Conservation (phyloP, 2,888 invertebrate species). For the Euproctis similis region DNA sequence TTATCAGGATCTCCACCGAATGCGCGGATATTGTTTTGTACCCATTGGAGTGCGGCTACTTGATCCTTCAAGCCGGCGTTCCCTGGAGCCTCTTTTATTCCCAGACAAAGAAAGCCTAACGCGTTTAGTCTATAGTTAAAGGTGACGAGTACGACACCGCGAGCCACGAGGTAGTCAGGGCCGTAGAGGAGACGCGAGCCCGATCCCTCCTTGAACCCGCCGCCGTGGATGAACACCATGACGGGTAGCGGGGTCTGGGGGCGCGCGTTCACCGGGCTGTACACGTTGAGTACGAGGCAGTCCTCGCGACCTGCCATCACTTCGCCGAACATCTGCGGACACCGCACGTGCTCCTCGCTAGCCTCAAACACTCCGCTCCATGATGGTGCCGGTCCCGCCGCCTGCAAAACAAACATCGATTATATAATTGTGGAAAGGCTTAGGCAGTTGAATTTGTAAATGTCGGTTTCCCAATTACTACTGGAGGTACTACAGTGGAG, state of each 20-base stretch:
- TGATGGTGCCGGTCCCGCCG: slow-evolving; percentile 6
- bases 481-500: no score
- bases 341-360: slow-evolving; percentile 15
- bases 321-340: slow-evolving; percentile 11
- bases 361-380: slow-evolving; percentile 22
- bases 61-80: slow-evolving; percentile 37
- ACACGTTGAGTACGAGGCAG: slow-evolving; percentile 27
- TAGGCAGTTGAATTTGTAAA: no score
- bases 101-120: slow-evolving; percentile 30
- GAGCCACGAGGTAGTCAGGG: slow-evolving; percentile 19
- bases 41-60: slow-evolving; percentile 32
- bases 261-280: slow-evolving; percentile 9
- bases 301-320: slow-evolving; percentile 20
- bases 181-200: slow-evolving; percentile 12
- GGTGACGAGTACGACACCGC: slow-evolving; percentile 22
- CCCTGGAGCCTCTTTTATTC: slow-evolving; percentile 33
- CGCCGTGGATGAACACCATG: slow-evolving; percentile 32
- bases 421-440: no score
- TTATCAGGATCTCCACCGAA: slow-evolving; percentile 37
- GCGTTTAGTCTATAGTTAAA: slow-evolving; percentile 33
- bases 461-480: no score
- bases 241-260: slow-evolving; percentile 12
- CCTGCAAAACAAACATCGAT: slow-evolving; percentile 1
- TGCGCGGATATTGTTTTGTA: slow-evolving; percentile 26
- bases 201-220: slow-evolving; percentile 24